Base-by-base conservation (phyloP, 1,140 invertebrate species). In the Spodoptera frugiperda region DNA sequence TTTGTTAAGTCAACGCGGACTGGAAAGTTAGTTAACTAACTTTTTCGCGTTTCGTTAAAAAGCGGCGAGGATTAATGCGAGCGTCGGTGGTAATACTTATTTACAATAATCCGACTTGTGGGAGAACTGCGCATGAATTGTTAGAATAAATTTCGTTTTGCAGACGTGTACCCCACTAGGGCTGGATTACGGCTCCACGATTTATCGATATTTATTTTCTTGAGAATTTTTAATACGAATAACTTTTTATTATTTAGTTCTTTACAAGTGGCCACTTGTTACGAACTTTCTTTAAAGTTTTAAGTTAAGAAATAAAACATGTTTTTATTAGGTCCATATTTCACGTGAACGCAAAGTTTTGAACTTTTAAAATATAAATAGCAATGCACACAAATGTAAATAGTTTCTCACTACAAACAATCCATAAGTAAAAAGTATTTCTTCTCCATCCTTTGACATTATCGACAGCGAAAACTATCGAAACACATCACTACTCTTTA, bases 41-140 rank as follows among this genome's bases (percentile, higher is more conserved):
- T 93, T 93, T 94, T 90, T 89, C 84, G 87, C 84, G 83, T 90
- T 91, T 91, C 88, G 89, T 91, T 90, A 89, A 93, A 93, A 92
- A 93, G 87, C 81, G 72, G 79, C 84, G 81, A 77, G 87, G 88
- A 91, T 93, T 93, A 94, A 93, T 93, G 89, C 80, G 82, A 88
- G 89, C 86, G 89, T 86, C 81, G 86, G 82, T 68, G 76, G 84
- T 89, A 87, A 92, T 91, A 91, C 91, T 93, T 93, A 93, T 93
- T 93, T 93, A 93, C 89, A 93, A 93, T 93, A 92, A 93, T 90
- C 91, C 90, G 86, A 91, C 83, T 91, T 93, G 91, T 87, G 92
- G 92, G 87, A 83, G 78, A 75, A 78, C 75, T 72, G 74, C 76
- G 85, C 84, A 82, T 84, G 88, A 90, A 92, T 91, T 93, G 89